Evolutionary conservation across 2,113 vertebrate genomes (phyloP), one percentile per base, ranked within the genome.

Genomic region (Hippocampus abdominalis): DNA sequence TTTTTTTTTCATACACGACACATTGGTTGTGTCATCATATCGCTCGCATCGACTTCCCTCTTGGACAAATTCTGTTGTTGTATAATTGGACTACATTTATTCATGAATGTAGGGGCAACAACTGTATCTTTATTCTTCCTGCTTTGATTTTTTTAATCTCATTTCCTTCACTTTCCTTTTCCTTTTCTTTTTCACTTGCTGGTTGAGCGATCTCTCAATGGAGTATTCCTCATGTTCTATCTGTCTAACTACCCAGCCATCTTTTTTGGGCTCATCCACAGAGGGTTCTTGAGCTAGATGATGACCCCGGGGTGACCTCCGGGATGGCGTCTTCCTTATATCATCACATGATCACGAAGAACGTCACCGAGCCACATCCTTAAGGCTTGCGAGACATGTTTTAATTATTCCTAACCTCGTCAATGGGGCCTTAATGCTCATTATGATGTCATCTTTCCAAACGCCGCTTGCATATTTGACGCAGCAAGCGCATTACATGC

Each of bases 241-340:
- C 23, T 56, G 9, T 13, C 53, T 56, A 10, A 1, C 53, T 12
- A 11, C 1, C 10, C 2, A 11, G 10, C 54, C 23, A 13, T 57
- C 54, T 27, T 57, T 23, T 25, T 25, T 12, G n/a, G 4, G 3
- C 46, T 54, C 8, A 10, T 23, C n/a, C 51, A 49, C 18, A 21
- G 77, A 67, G 88, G 81, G 81, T 85, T 84, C 84, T 88, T 87
- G 83, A 85, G 86, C 83, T 87, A 86, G 81, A 85, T 79, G 79
- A 78, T 88, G 81, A 89, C 88, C 84, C 78, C 36, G 6, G 54
- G 42, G 54, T 86, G 88, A 88, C 84, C 88, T 69, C 66, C 60
- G 29, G 44, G 54, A 27, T 16, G 8, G 64, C 10, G 64, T 64
- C 70, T 70, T 63, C 51, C 12, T 60, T 18, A 36, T 21, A 70